phyloP scores from a whole-genome alignment of 2,888 invertebrate genomes.

The Escarpia spicata region DNA sequence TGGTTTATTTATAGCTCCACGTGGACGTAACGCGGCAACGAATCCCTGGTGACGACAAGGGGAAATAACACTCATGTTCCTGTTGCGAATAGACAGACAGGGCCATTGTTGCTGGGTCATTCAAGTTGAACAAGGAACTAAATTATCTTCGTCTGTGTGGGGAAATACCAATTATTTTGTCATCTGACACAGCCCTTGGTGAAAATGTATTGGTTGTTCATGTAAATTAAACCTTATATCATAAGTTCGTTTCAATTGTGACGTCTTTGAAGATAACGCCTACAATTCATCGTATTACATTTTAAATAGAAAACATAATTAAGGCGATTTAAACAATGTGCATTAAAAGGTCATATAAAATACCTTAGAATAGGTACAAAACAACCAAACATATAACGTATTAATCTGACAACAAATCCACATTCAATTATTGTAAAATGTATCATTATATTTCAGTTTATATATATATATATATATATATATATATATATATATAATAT shows the following conservation, averaged over 20 bases:
- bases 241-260: background rate
- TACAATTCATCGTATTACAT: background rate
- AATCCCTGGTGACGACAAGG: background rate
- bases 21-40: no score
- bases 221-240: conserved; percentile 16
- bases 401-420: background rate
- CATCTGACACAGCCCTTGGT: background rate
- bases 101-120: conserved; percentile 8
- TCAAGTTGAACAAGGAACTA: conserved; percentile 7
- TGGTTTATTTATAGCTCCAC: background rate
- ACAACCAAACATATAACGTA: no score
- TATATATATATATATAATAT: background rate
- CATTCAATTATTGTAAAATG: background rate
- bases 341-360: background rate
- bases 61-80: conserved; percentile 16
- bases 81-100: background rate
- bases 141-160: conserved; percentile 1
- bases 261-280: background rate
- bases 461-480: background rate
- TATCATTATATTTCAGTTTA: background rate
- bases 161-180: background rate
- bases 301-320: background rate
- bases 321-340: background rate
- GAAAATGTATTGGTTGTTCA: background rate
- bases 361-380: background rate